Base-by-base conservation (phyloP, 2,888 invertebrate genomes). In the Xestia sexstrigata region DNA sequence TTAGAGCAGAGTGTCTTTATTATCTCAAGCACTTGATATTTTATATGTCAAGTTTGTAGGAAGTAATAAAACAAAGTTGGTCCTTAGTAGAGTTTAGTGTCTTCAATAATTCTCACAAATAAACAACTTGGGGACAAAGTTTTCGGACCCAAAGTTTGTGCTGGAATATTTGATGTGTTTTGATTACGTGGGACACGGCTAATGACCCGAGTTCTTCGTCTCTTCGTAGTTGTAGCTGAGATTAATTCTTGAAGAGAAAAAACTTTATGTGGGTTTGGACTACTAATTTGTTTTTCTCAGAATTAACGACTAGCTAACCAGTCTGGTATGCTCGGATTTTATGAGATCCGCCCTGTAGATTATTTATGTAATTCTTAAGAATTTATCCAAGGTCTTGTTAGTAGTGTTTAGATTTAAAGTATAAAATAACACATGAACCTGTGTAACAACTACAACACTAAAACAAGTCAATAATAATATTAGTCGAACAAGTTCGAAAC, bases 111-210 rank as follows among this genome's bases (percentile, higher is more conserved):
- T 76, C 76, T 74, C 63, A 49, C 74, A 70, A 77, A 87, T 78
- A 84, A 85, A 78, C 75, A 87, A 84, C 73, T 84, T 63, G 45
- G 45, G 47, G 65, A 72, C 69, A 72, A 81, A 87, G 39, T 84
- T 81, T 49, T 75, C 63, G 70, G 69, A 78, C 68, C 3, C 52
- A 52, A 79, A 84, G 73, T 84, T 77, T 66, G 55, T 84, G 42
- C 45, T 49, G 49, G 73, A 81, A 81, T 84, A 81, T 84, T 85
- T 87, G 74, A 87, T 84, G 74, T 74, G 84, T 83, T 75, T 70
- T 84, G 67, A 78, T 78, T 70, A 60, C 58, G 75, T 63, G 47
- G 63, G 55, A 67, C 58, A 39, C 47, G 45, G 73, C 55, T 76
- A 78, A 87, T 66, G 78, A 74, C 49, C 60, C 42, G 6, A 68